Evolutionary conservation across 2,797 vertebrate species (phyloP).

Genomic region (Vireo griseus): DNA sequence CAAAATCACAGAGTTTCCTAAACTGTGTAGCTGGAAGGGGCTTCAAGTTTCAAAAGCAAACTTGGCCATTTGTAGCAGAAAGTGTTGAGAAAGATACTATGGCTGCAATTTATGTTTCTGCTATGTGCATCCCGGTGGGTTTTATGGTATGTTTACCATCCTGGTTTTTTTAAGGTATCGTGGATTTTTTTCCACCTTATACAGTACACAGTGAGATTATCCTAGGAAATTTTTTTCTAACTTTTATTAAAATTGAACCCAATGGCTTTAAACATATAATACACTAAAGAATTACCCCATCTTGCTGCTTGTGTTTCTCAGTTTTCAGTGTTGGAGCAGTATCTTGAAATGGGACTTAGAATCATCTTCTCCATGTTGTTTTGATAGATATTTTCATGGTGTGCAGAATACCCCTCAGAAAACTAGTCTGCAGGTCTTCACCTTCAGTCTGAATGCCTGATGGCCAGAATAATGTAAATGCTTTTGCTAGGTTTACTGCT

Average conservation of each 20-base stretch:
- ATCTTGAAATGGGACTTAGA: background rate
- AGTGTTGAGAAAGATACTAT: background rate
- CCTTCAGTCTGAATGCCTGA: background rate
- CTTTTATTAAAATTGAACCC: background rate
- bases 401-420: background rate
- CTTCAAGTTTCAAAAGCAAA: background rate
- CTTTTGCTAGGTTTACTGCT: background rate
- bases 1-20: fast-evolving
- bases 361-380: background rate
- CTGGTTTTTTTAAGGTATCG: background rate
- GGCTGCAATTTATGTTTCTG: background rate
- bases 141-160: background rate
- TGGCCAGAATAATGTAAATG: background rate
- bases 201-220: background rate
- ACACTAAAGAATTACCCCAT: background rate
- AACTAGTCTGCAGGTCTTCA: background rate
- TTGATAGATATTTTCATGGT: background rate
- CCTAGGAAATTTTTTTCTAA: background rate
- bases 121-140: fast-evolving
- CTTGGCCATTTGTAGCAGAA: background rate
- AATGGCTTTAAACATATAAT: background rate
- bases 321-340: background rate
- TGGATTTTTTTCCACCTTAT: background rate
- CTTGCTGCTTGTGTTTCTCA: background rate
- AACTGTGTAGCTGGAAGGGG: background rate